Percentiles rank a stretch among this genome's conserved stretches.
Evolutionary conservation across 2,113 vertebrate species (phyloP).

Genomic region (Urocitellus parryii): DNA sequence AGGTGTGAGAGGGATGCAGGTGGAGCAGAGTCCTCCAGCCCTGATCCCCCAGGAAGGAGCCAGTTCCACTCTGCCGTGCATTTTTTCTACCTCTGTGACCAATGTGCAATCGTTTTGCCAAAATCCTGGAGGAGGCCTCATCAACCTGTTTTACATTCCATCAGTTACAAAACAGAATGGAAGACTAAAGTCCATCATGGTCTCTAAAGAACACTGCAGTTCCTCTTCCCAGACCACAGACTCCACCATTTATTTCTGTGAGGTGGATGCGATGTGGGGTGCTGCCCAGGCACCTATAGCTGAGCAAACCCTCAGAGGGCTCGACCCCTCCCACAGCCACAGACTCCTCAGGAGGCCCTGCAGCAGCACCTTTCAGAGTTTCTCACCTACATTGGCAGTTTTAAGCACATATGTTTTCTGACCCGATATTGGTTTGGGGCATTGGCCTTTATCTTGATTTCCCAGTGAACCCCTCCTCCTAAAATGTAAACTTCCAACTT

Average conservation of each 20-base stretch:
- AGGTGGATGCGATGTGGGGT: neutral
- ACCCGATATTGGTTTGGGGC: neutral
- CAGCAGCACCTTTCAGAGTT: neutral
- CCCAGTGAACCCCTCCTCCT: neutral
- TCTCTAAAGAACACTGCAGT: neutral
- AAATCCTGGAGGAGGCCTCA: neutral
- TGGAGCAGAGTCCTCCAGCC: slow-evolving; percentile 3
- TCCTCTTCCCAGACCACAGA: slow-evolving; percentile 47
- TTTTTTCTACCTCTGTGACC: fast-evolving
- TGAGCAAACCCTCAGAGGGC: neutral
- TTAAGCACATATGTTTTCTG: neutral
- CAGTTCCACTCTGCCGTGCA: neutral
- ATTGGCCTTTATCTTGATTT: neutral
- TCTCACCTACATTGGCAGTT: neutral
- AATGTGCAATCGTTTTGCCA: neutral
- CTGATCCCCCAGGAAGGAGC: slow-evolving; percentile 41
- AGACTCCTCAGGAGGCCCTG: fast-evolving
- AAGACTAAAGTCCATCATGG: neutral
- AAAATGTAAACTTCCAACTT: neutral
- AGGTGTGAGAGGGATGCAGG: slow-evolving; percentile 44
- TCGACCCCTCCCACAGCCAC: neutral
- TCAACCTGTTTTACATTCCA: neutral
- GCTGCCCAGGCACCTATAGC: slow-evolving; percentile 14
- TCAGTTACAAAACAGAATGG: neutral
- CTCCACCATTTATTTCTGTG: slow-evolving; percentile 31